Conservation (phyloP, 1,140 invertebrate genomes). For the Protaetia brevitarsis region DNA sequence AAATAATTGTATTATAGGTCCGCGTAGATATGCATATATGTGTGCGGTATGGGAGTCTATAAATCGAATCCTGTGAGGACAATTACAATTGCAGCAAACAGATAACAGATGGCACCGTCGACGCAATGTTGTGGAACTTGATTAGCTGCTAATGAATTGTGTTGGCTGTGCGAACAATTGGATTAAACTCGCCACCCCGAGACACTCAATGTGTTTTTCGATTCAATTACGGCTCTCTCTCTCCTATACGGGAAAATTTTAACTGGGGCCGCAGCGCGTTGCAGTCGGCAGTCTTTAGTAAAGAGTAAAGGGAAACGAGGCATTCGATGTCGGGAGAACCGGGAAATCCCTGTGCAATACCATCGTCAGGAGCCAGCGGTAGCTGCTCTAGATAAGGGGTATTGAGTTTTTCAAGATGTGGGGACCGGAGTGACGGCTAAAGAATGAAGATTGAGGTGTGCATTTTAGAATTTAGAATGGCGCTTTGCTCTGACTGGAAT, state of each 20-base stretch:
- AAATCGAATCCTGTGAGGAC: conserved; percentile 28
- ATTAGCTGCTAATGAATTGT: conserved; percentile 43
- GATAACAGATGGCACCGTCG: conserved; percentile 38
- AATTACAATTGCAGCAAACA: conserved; percentile 37
- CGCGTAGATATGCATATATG: conserved; percentile 8
- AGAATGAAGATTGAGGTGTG: conserved; percentile 30
- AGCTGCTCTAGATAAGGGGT: conserved; percentile 24
- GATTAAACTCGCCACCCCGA: conserved; percentile 37
- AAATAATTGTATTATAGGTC: conserved; percentile 7
- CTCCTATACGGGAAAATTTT: conserved; percentile 31
- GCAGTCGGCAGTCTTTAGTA: not conserved
- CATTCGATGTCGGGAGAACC: not conserved
- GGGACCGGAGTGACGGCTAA: conserved; percentile 20
- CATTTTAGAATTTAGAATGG: conserved; percentile 23
- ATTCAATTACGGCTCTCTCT: conserved; percentile 34
- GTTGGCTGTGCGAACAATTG: conserved; percentile 39
- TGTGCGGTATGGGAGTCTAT: conserved; percentile 9
- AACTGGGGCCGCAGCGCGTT: conserved; percentile 27
- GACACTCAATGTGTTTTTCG: conserved; percentile 38
- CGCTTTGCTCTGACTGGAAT: conserved; percentile 21
- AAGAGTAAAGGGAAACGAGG: not conserved
- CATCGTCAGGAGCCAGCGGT: conserved; percentile 3
- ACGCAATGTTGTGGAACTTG: conserved; percentile 44
- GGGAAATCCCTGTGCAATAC: not conserved
- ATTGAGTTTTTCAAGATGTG: conserved; percentile 28